phyloP scores from a whole-genome alignment of 53 echinoderm and acorn worm species.

The Zoroaster sp. region DNA sequence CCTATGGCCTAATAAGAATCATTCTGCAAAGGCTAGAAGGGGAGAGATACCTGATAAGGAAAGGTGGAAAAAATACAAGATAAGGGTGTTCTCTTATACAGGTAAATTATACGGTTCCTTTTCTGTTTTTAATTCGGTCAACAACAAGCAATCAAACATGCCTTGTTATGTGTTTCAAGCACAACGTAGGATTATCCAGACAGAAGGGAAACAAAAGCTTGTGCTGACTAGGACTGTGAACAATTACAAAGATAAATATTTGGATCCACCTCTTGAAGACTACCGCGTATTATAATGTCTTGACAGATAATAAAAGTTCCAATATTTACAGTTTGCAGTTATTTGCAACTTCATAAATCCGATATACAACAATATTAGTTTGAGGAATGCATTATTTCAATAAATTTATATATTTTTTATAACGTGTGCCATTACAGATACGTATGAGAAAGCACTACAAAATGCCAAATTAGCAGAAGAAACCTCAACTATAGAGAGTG shows the following conservation, averaged over 20 bases:
- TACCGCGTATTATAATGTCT: too few species aligned
- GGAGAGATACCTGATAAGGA: neutral
- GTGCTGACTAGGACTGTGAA: neutral
- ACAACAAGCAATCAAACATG: neutral
- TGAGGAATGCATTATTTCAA: too few species aligned
- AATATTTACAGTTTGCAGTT: too few species aligned
- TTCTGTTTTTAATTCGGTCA: neutral
- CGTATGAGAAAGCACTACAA: neutral
- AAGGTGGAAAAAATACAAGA: neutral
- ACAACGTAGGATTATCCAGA: too few species aligned
- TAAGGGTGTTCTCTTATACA: neutral
- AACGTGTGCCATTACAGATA: neutral
- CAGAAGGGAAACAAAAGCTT: neutral
- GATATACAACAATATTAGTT: too few species aligned
- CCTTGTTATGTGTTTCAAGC: too few species aligned
- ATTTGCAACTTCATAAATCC: too few species aligned
- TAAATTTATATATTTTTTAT: too few species aligned
- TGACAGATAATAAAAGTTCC: too few species aligned
- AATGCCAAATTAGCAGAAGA: neutral
- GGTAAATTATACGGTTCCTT: neutral
- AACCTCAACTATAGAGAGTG: neutral
- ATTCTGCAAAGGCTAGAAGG: neutral
- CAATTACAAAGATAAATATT: neutral
- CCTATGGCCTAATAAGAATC: neutral
- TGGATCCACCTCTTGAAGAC: too few species aligned